Evolutionary conservation across 2,113 vertebrate species (phyloP).

Genomic region (Xiphorhynchus elegans): DNA sequence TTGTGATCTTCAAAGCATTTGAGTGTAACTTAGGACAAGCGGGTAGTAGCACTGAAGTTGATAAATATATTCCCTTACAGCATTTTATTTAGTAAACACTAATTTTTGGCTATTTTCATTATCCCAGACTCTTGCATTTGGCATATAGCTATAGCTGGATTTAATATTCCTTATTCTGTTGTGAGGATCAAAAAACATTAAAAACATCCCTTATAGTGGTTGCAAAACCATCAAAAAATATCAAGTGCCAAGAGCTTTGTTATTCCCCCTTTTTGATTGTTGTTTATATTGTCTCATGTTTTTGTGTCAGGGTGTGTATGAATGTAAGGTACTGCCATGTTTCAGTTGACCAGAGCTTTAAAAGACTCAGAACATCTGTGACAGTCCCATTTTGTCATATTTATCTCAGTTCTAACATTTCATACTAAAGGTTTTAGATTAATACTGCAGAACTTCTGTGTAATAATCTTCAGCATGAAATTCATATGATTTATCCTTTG

Average conservation of each 20-base stretch:
- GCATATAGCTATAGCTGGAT: background rate
- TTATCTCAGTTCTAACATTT: conserved; percentile 46
- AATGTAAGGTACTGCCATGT: background rate
- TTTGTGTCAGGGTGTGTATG: background rate
- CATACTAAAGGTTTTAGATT: conserved; percentile 42
- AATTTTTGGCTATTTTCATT: conserved; percentile 31
- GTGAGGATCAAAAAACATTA: background rate
- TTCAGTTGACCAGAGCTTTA: background rate
- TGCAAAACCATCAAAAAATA: background rate
- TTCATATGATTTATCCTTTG: background rate
- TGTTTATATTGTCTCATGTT: background rate
- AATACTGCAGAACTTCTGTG: conserved; percentile 19
- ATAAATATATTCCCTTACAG: background rate
- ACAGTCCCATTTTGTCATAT: conserved; percentile 38
- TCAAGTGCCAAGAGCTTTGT: background rate
- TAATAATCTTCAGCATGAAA: conserved; percentile 9
- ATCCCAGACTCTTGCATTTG: background rate
- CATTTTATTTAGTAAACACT: conserved; percentile 3
- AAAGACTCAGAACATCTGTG: background rate
- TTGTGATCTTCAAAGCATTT: background rate
- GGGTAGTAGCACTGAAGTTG: background rate
- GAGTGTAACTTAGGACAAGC: background rate
- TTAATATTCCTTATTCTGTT: background rate
- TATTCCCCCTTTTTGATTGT: background rate
- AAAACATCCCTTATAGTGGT: background rate